Evolutionary conservation across 2,113 vertebrate species (phyloP).

Genomic region (Catagonus wagneri): DNA sequence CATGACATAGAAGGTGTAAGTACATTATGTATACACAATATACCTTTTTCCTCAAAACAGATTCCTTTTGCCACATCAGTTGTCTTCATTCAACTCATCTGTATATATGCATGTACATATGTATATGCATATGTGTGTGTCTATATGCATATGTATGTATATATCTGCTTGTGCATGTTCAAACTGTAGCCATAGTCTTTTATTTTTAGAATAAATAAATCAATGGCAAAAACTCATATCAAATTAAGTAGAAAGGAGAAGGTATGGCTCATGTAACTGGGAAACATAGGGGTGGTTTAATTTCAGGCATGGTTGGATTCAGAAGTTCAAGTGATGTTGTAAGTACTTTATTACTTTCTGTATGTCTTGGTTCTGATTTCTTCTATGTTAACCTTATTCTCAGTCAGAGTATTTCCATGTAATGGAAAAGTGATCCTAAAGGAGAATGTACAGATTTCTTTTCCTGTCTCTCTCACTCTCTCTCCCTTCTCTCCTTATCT

Average conservation of each 20-base stretch:
- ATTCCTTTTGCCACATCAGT: background rate
- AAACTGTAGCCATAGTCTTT: background rate
- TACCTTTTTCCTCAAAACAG: background rate
- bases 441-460: background rate
- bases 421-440: background rate
- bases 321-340: background rate
- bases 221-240: background rate
- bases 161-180: background rate
- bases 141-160: background rate
- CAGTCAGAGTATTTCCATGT: background rate
- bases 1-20: background rate
- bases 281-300: background rate
- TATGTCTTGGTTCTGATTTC: background rate
- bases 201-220: constrained; percentile 44
- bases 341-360: background rate
- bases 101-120: background rate
- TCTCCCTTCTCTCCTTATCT: no score
- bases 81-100: background rate
- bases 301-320: constrained; percentile 8
- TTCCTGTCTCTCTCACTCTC: background rate
- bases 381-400: background rate
- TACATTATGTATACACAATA: background rate
- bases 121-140: background rate
- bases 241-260: constrained; percentile 28
- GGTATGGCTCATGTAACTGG: background rate